Conservation (phyloP, 23 tunicate genomes). For the Halocynthia aurantium region DNA sequence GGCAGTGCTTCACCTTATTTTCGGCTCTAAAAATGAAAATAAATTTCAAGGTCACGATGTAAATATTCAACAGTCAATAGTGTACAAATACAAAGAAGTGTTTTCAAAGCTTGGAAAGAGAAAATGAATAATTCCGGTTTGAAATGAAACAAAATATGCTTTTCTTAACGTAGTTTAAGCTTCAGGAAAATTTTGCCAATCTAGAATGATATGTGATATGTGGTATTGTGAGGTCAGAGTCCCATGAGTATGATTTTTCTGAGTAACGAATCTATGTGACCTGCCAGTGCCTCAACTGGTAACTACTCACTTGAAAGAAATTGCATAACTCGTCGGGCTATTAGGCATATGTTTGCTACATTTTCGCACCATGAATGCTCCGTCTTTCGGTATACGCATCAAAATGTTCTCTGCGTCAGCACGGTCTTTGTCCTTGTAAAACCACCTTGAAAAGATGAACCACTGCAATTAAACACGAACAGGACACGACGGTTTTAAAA, state of each 20-base stretch:
- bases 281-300: background rate
- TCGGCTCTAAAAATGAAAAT: constrained; percentile 42
- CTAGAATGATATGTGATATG: no score
- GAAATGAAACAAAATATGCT: no score
- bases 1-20: constrained; percentile 74
- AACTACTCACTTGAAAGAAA: constrained; percentile 72
- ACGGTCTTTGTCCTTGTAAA: constrained; percentile 52
- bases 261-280: no score
- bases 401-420: constrained; percentile 57
- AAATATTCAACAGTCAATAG: no score
- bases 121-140: no score
- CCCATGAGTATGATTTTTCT: background rate
- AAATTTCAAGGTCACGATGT: background rate
- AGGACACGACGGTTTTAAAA: background rate
- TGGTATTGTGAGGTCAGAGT: background rate
- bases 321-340: constrained; percentile 37
- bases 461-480: background rate
- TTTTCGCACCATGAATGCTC: constrained; percentile 72
- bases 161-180: no score
- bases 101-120: no score
- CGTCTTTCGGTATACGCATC: constrained; percentile 55
- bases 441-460: constrained; percentile 54
- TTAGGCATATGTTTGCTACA: constrained; percentile 33
- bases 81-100: no score
- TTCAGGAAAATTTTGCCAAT: no score